Evolutionary conservation across 2,113 vertebrate genomes (phyloP).

Genomic region (Erythrolamprus reginae): DNA sequence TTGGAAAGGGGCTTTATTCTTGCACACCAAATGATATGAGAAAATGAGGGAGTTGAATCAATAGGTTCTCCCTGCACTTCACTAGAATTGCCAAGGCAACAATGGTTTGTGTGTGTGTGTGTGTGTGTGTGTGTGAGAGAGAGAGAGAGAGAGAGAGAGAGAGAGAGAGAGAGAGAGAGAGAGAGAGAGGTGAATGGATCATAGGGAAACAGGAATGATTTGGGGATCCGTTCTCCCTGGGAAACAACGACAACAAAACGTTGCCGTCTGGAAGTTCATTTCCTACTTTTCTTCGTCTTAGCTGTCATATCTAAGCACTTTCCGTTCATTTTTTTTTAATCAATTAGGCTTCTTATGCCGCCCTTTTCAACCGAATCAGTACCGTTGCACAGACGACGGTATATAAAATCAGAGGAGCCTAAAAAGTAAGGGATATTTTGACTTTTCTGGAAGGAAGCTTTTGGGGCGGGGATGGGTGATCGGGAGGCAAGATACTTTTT

Average conservation of each 20-base stretch:
- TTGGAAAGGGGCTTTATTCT: slow-evolving; percentile 18
- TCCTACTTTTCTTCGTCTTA: neutral
- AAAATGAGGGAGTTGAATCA: neutral
- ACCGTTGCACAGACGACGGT: slow-evolving; percentile 19
- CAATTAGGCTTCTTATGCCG: too few relatives aligned
- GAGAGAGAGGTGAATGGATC: too few relatives aligned
- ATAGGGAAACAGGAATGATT: slow-evolving; percentile 17
- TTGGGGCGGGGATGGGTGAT: too few relatives aligned
- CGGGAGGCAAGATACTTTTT: neutral
- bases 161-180: too few relatives aligned
- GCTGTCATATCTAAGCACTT: slow-evolving; percentile 41
- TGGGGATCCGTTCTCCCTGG: slow-evolving; percentile 28
- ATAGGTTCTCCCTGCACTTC: slow-evolving; percentile 5
- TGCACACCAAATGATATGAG: neutral
- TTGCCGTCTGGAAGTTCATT: slow-evolving; percentile 25
- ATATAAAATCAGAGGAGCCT: slow-evolving; percentile 13
- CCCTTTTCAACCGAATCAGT: too few relatives aligned
- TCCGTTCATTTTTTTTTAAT: too few relatives aligned
- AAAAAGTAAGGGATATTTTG: slow-evolving; percentile 16
- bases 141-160: too few relatives aligned
- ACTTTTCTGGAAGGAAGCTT: neutral
- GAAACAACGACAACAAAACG: slow-evolving; percentile 31
- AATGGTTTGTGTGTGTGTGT: too few relatives aligned
- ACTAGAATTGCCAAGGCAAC: slow-evolving; percentile 18
- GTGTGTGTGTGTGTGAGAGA: too few relatives aligned